Evolutionary conservation across 2,113 vertebrate genomes (phyloP).

Genomic region (Mugil cephalus): DNA sequence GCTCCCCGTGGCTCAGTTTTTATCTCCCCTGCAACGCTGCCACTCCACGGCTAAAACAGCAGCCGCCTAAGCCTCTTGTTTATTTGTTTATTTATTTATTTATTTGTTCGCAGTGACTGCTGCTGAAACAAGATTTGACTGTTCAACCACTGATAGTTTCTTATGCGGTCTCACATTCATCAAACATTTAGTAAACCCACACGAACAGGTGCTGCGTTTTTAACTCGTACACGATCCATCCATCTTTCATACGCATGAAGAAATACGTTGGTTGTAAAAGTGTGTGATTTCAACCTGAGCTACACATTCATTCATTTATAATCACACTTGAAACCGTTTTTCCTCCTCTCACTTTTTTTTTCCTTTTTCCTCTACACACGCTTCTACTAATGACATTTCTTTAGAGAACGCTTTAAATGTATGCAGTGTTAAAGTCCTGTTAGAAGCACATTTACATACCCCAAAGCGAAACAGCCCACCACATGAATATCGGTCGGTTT

Average conservation of each 20-base stretch:
- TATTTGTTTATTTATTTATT: background rate
- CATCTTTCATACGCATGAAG: background rate
- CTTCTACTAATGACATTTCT: slow-evolving; percentile 41
- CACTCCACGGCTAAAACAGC: background rate
- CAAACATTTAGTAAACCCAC: background rate
- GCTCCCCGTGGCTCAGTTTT: slow-evolving; percentile 12
- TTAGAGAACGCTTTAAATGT: slow-evolving; percentile 50
- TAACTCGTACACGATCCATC: background rate
- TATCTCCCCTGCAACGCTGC: background rate
- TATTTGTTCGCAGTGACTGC: background rate
- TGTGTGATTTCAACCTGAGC: background rate
- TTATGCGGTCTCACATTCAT: background rate
- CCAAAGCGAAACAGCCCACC: slow-evolving; percentile 39
- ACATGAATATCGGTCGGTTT: slow-evolving; percentile 27
- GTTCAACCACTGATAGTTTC: background rate
- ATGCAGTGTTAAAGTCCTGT: slow-evolving; percentile 59
- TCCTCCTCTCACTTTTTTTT: background rate
- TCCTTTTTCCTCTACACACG: background rate
- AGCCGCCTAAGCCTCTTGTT: background rate
- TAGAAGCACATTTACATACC: slow-evolving; percentile 64
- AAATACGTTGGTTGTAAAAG: too few species aligned
- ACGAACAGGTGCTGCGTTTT: background rate
- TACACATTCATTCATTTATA: slow-evolving; percentile 17
- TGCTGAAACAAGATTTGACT: slow-evolving; percentile 1
- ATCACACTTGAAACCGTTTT: slow-evolving; percentile 12